Evolutionary conservation across 2,113 vertebrate species (phyloP).

Genomic region (Steatornis caripensis): DNA sequence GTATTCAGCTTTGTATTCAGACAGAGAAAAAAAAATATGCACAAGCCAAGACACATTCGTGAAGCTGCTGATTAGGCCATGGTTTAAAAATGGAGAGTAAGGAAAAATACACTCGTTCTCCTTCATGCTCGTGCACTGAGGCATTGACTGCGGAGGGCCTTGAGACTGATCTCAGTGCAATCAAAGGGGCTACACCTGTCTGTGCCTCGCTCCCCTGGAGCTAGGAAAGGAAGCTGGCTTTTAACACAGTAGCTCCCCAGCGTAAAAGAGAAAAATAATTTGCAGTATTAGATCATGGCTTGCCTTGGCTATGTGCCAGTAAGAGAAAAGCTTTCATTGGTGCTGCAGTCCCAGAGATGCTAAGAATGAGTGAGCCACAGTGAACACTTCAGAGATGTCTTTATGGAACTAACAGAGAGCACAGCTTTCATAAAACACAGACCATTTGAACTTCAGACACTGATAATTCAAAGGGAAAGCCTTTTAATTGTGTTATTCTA

Average conservation of each 20-base stretch:
- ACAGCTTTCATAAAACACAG: neutral
- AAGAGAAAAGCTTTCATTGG: constrained; percentile 23
- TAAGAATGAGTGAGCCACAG: neutral
- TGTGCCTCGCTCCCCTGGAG: neutral
- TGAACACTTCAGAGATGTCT: neutral
- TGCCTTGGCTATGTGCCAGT: constrained; percentile 55
- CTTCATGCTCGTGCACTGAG: neutral
- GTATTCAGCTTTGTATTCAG: constrained; percentile 6
- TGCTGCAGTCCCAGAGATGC: neutral
- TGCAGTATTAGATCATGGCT: constrained; percentile 62
- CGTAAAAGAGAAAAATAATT: constrained; percentile 64
- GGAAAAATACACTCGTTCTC: neutral
- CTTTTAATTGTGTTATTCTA: neutral
- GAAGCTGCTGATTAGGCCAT: constrained; percentile 10
- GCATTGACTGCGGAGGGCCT: neutral
- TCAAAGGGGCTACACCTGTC: neutral
- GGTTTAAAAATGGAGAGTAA: constrained; percentile 20
- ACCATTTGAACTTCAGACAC: neutral
- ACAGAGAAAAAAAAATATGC: neutral
- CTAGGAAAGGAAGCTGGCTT: constrained; percentile 7
- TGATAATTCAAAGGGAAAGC: neutral
- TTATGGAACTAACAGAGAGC: neutral
- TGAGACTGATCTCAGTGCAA: neutral
- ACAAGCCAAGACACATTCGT: constrained; percentile 11
- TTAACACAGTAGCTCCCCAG: constrained; percentile 10